phyloP scores from a whole-genome alignment of 2,113 vertebrate species.

The Anoura caudifer region DNA sequence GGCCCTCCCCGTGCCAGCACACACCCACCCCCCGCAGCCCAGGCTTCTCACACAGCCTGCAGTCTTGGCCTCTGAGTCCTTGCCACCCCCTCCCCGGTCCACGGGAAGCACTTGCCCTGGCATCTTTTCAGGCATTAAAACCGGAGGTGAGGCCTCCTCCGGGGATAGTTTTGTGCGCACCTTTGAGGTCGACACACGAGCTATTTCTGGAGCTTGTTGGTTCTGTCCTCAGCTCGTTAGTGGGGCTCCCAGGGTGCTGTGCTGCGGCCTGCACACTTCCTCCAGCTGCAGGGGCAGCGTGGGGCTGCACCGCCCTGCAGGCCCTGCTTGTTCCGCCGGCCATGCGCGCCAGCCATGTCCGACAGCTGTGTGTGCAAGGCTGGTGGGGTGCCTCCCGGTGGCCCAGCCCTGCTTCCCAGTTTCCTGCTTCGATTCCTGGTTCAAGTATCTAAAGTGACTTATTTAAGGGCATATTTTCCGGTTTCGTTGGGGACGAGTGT shows the following conservation, averaged over 20 bases:
- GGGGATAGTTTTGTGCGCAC: not conserved
- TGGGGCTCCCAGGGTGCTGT: not conserved
- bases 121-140: not conserved
- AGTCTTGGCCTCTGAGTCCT: not conserved
- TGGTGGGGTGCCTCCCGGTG: too few species aligned
- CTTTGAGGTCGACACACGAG: not conserved
- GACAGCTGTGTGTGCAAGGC: not conserved
- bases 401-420: not conserved
- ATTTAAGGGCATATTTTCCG: not conserved
- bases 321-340: not conserved
- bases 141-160: not conserved
- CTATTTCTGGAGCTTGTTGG: not conserved
- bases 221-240: not conserved
- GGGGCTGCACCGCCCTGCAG: rapidly evolving
- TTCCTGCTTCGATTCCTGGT: not conserved
- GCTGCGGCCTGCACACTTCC: not conserved
- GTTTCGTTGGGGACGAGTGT: not conserved
- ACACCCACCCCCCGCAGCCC: rapidly evolving
- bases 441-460: not conserved
- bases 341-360: rapidly evolving
- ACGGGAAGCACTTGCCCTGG: not conserved
- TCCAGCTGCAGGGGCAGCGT: not conserved
- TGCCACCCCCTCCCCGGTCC: not conserved
- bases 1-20: not conserved
- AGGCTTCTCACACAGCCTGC: rapidly evolving